Percentiles rank a stretch among this genome's conserved stretches.
These are phyloP conservation scores for Lithophane leautieri DNA, from an alignment of 2,888 invertebrate species.

Conservation along the genomic window DNA sequence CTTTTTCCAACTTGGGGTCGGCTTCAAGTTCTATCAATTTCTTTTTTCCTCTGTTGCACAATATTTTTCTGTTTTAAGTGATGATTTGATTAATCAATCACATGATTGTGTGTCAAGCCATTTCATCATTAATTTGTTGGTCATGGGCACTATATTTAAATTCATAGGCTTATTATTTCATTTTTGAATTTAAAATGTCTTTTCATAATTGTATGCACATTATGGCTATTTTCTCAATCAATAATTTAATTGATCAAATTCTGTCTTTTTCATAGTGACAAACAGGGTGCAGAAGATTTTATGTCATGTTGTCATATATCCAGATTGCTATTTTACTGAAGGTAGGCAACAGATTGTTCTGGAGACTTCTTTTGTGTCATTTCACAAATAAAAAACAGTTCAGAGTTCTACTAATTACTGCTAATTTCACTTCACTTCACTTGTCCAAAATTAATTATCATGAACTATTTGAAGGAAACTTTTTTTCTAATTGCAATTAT, in stretches of 20 bases:
- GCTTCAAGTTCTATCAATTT: neutral
- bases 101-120: neutral
- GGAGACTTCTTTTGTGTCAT: neutral
- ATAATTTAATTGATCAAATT: neutral
- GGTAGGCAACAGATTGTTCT: neutral
- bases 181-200: neutral
- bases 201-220: neutral
- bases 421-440: neutral
- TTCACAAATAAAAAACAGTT: neutral
- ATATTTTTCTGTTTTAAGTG: constrained; percentile 6
- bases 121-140: neutral
- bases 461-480: constrained; percentile 12
- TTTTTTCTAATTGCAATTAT: constrained; percentile 4
- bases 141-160: constrained; percentile 13
- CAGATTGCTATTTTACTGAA: neutral
- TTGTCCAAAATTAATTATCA: neutral
- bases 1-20: neutral
- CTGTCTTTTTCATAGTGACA: neutral
- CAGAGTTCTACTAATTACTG: neutral
- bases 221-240: neutral
- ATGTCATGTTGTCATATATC: neutral
- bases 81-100: constrained; percentile 11
- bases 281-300: neutral
- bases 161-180: neutral
- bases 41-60: neutral